Percentiles rank a stretch among this genome's conserved stretches.
Conservation (phyloP, 2,888 invertebrate genomes). For the Diarsia brunnea region DNA sequence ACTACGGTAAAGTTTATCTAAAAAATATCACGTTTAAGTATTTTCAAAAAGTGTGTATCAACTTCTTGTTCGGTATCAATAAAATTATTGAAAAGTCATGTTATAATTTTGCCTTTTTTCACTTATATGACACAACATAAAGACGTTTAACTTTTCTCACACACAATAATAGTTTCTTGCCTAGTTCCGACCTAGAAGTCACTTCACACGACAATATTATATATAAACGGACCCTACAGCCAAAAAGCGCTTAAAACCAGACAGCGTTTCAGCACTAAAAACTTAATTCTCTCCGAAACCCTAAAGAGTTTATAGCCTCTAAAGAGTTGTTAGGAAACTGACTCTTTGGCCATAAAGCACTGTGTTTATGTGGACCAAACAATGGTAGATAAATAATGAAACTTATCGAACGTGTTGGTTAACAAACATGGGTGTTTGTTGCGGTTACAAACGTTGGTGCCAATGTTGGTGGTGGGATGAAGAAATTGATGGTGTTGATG, state of each 20-base stretch:
- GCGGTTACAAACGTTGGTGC: constrained; percentile 47
- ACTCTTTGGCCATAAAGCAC: constrained; percentile 78
- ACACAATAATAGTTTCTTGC: too few relatives aligned
- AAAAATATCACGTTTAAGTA: neutral
- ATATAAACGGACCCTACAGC: neutral
- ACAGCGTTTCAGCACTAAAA: constrained; percentile 69
- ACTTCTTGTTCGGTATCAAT: neutral
- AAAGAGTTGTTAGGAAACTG: constrained; percentile 81
- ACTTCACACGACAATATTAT: neutral
- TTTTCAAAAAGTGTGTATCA: neutral
- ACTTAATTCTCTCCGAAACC: constrained; percentile 79
- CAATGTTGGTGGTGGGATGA: constrained; percentile 38
- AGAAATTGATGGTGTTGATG: constrained; percentile 35
- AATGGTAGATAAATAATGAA: constrained; percentile 88
- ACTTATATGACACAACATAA: neutral
- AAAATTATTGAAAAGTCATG: neutral
- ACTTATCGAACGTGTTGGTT: constrained; percentile 78
- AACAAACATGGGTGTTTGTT: constrained; percentile 68
- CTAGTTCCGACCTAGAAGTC: neutral
- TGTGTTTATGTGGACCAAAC: constrained; percentile 82
- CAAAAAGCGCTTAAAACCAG: constrained; percentile 32
- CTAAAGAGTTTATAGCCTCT: constrained; percentile 79
- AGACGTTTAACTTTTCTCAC: neutral
- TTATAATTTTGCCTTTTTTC: too few relatives aligned
- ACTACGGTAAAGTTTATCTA: neutral